Percentiles rank a stretch among this genome's conserved stretches.
phyloP scores from a whole-genome alignment of 37 sponge, comb jelly and placozoan genomes.

The Aphrocallistes beatrix region DNA sequence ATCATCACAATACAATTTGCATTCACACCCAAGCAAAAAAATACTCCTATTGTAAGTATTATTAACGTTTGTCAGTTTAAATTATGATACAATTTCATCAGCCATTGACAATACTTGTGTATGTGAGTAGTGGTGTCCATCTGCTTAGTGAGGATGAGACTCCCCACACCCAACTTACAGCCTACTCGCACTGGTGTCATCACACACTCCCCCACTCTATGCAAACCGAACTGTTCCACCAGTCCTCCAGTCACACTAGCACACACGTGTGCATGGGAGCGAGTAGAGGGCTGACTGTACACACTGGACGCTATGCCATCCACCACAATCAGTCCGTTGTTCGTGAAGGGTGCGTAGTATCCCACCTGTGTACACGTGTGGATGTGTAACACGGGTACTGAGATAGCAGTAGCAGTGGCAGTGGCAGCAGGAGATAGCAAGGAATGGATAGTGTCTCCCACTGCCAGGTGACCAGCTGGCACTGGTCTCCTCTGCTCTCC shows the following conservation, averaged over 20 bases:
- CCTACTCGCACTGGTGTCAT: slow-evolving; percentile 9
- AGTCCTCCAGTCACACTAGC: neutral
- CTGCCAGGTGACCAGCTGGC: neutral
- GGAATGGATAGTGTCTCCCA: neutral
- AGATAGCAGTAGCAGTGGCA: neutral
- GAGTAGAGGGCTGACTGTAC: slow-evolving; percentile 7
- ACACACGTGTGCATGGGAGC: neutral
- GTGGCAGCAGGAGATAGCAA: neutral
- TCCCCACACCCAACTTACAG: neutral
- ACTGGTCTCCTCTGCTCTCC: neutral
- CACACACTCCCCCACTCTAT: slow-evolving; percentile 17
- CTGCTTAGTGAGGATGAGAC: neutral
- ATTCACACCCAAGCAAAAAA: too few species aligned
- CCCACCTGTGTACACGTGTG: neutral
- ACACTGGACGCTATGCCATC: slow-evolving; percentile 3
- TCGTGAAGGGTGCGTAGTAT: slow-evolving; percentile 9
- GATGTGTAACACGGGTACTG: slow-evolving; percentile 4
- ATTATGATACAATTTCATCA: too few species aligned
- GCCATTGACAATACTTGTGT: slow-evolving; percentile 16
- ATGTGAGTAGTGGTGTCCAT: neutral
- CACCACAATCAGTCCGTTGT: slow-evolving; percentile 19
- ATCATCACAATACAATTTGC: too few species aligned
- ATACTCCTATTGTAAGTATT: too few species aligned
- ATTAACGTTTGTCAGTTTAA: too few species aligned
- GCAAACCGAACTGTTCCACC: slow-evolving; percentile 9